Evolutionary conservation across 2,888 invertebrate species (phyloP).

Genomic region (Watsonalla cultraria): DNA sequence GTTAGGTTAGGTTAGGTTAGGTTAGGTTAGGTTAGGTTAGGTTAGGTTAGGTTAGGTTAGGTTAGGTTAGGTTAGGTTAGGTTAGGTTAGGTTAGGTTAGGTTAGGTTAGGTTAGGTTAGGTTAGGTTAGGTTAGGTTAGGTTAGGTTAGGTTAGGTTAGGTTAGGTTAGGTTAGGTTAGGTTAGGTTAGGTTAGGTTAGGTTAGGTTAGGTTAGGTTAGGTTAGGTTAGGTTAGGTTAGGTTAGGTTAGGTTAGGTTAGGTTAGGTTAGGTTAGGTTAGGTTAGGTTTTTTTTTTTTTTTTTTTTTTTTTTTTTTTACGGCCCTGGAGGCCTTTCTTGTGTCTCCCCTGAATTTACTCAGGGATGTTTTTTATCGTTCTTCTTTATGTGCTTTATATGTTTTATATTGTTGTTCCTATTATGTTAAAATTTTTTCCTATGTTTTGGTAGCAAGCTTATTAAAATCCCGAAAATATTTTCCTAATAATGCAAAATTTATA

Average conservation of each 20-base stretch:
- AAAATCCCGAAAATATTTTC: no score
- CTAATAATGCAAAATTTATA: no score
- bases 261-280: no score
- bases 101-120: conserved; percentile 8
- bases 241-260: neutral
- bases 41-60: conserved; percentile 8
- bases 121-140: conserved; percentile 8
- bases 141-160: conserved; percentile 8
- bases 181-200: conserved; percentile 8
- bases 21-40: conserved; percentile 8
- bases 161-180: conserved; percentile 8
- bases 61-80: conserved; percentile 8
- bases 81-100: conserved; percentile 8
- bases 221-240: conserved; percentile 8
- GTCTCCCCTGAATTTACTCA: no score
- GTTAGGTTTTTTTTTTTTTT: no score
- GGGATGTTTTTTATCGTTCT: no score
- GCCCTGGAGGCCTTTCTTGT: no score
- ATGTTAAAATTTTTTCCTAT: no score
- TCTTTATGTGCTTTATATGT: no score
- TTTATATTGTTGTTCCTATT: no score
- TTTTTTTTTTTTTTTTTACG: no score
- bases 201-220: conserved; percentile 8
- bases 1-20: conserved; percentile 8
- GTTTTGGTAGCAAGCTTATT: no score